phyloP scores from a whole-genome alignment of 2,113 vertebrate species.

The Leptobrachium leishanense region DNA sequence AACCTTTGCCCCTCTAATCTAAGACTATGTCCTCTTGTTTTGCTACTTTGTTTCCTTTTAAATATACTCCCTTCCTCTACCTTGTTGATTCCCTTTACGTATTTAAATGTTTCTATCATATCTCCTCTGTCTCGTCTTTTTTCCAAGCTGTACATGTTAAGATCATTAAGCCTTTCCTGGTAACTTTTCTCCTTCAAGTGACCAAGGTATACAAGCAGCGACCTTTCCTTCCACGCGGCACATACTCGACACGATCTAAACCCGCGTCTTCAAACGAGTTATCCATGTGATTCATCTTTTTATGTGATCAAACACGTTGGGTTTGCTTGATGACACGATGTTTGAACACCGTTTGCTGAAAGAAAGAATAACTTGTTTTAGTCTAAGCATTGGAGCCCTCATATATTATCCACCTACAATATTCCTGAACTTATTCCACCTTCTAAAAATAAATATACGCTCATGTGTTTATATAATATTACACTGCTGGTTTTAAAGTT shows the following conservation, averaged over 20 bases:
- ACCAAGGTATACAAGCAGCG: too few relatives aligned
- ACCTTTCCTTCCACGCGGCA: not conserved
- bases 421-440: constrained; percentile 36
- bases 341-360: constrained; percentile 31
- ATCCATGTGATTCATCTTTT: constrained; percentile 3
- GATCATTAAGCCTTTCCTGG: too few relatives aligned
- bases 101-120: too few relatives aligned
- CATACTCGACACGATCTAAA: not conserved
- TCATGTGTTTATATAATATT: constrained; percentile 45
- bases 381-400: constrained; percentile 25
- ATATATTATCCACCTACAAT: constrained; percentile 39
- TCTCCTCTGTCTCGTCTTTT: too few relatives aligned
- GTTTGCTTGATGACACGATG: constrained; percentile 32
- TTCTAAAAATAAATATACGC: constrained; percentile 44
- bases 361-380: constrained; percentile 41
- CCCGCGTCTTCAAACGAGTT: constrained; percentile 14
- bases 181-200: too few relatives aligned
- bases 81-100: too few relatives aligned
- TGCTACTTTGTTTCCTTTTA: too few relatives aligned
- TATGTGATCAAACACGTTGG: constrained; percentile 28
- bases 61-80: too few relatives aligned
- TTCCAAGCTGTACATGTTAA: too few relatives aligned
- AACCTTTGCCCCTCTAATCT: too few relatives aligned
- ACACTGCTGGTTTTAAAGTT: constrained; percentile 42
- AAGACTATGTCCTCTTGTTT: too few relatives aligned